Evolutionary conservation across 92 coral and sea anemone genomes (phyloP), one percentile per base, ranked within the genome.

Genomic region (Epizoanthus illoricatus): DNA sequence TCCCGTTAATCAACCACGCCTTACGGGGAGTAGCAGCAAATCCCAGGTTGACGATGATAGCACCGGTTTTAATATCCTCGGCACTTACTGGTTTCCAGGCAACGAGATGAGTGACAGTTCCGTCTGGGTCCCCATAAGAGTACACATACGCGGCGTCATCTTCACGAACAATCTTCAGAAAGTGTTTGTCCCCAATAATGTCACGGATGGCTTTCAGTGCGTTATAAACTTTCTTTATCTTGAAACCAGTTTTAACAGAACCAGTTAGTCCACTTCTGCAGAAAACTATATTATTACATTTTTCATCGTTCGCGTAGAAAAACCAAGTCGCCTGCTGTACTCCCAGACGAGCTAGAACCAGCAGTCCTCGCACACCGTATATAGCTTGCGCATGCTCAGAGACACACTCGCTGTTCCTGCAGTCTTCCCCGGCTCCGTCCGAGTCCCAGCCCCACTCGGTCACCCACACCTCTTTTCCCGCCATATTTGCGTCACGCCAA

Each of bases 401-500:
- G 52, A 79, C 84, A 19, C 84, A 79, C 39, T 79, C 84, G 17
- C 73, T 79, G 54, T 43, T 21, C 28, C 61, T 79, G 84, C 74
- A 79, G 84, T 19, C 69, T 20, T 79, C 84, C 4, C 60, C 60
- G 17, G 73, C 71, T 5, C 74, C 84, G 18, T 80, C 84, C 20
- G 72, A 63, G 84, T 80, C 84, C 84, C 84, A 80, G 60, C 84
- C 84, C 84, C 84, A 80, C 74, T 80, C 84, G 75, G 84, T 80
- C 62, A 80, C 43, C 84, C 84, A 80, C 9, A 80, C 84, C 6
- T 9, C 71, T 47, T 42, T 80, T 42, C 43, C 75, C 20, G 84
- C 56, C 33, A 45, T 80, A 56, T 80, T 80, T 41, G 56, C 57
- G 19, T 80, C 84, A 39, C 84, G 84, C 84, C 84, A 80, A 7